Conservation (phyloP, 1,140 invertebrate genomes). For the Chironomus tepperi region DNA sequence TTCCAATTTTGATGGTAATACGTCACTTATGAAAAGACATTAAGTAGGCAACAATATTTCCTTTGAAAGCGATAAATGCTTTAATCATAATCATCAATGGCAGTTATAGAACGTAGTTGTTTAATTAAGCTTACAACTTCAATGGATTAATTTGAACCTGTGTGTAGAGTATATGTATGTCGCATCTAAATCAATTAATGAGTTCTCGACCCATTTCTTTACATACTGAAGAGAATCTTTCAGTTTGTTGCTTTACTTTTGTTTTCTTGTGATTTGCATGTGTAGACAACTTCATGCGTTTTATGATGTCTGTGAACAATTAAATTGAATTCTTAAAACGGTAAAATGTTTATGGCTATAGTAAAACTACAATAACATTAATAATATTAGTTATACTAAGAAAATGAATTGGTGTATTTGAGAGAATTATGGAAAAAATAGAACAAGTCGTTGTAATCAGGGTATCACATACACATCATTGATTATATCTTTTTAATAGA, state of each 20-base stretch:
- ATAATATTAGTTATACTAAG: too few species aligned
- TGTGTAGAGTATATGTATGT: background rate
- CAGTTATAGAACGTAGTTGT: too few species aligned
- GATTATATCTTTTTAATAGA: slow-evolving; percentile 3
- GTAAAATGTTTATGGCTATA: background rate
- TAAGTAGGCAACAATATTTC: too few species aligned
- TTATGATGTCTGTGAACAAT: background rate
- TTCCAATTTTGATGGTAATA: too few species aligned
- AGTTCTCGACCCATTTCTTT: slow-evolving; percentile 3
- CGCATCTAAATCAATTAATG: slow-evolving; percentile 18
- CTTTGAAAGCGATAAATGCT: too few species aligned
- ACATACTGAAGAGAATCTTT: background rate
- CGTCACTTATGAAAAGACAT: too few species aligned
- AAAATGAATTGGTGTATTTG: background rate
- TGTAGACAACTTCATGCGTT: background rate
- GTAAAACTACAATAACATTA: too few species aligned
- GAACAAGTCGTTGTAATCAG: background rate
- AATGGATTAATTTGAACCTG: too few species aligned
- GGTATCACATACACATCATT: background rate
- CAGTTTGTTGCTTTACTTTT: too few species aligned
- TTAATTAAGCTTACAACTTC: too few species aligned
- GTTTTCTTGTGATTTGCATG: background rate
- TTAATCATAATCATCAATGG: too few species aligned
- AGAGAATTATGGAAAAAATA: background rate
- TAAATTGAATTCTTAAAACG: slow-evolving; percentile 14